phyloP scores from a whole-genome alignment of 1,140 invertebrate genomes.

The Dendrolimus kikuchii region DNA sequence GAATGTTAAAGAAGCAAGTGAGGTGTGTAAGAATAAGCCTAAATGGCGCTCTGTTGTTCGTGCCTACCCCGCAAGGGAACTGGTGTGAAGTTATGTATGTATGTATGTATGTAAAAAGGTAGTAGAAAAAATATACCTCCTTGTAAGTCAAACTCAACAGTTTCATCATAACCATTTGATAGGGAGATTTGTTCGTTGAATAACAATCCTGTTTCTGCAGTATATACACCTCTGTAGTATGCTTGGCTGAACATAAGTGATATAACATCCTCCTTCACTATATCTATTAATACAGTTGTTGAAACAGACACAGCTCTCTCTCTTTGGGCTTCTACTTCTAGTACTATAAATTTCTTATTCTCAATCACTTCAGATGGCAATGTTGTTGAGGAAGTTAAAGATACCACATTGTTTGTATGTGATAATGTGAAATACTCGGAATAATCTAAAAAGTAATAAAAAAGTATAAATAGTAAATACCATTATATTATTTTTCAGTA shows the following conservation, averaged over 20 bases:
- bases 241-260: conserved; percentile 27
- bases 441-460: conserved; percentile 26
- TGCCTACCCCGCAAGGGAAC: too few species aligned
- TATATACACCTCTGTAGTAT: conserved; percentile 34
- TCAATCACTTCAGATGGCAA: conserved; percentile 21
- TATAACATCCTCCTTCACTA: conserved; percentile 18
- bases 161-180: conserved; percentile 27
- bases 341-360: conserved; percentile 26
- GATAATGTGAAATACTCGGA: conserved; percentile 19
- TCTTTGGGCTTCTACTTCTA: conserved; percentile 32
- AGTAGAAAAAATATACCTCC: conserved; percentile 26
- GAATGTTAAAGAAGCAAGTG: too few species aligned
- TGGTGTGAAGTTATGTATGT: too few species aligned
- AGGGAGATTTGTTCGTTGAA: conserved; percentile 29
- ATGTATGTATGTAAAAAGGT: too few species aligned
- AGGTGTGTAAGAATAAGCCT: too few species aligned
- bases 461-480: not conserved
- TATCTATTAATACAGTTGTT: conserved; percentile 29
- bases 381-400: conserved; percentile 14
- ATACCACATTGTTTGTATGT: conserved; percentile 20
- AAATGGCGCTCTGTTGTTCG: too few species aligned
- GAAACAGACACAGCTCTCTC: conserved; percentile 28
- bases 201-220: conserved; percentile 17
- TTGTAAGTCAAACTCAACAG: conserved; percentile 31
- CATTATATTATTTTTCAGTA: too few species aligned